Evolutionary conservation across 2,888 invertebrate species (phyloP), one percentile per base, ranked within the genome.

Genomic region (Diarsia brunnea): DNA sequence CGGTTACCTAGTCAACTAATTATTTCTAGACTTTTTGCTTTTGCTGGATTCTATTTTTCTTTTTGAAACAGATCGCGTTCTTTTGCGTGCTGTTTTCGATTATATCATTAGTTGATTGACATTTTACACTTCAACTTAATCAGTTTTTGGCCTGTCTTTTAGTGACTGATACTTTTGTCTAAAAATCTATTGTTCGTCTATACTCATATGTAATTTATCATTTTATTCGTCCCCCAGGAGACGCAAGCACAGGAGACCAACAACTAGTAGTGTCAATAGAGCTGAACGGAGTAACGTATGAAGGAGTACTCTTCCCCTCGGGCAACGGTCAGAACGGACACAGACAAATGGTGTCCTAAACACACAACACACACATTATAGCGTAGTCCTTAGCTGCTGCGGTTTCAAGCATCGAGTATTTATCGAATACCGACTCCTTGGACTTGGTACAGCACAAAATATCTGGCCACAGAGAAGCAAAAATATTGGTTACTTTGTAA

Each of bases 241-340:
- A 98, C 91, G 98, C 98, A 45, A 97, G 97, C 84, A 98, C 98
- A 88, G 98, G 98, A 16, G 98, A 99, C 91, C 98, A 98, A 91
- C 99, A 99, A 74, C 96, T 99, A 84, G 98, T 98, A 58, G 99
- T 99, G 51, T 99, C 98, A 90, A 99, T 99, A 98, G 99, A 99
- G 94, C 97, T 99, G 81, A 99, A 99, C 93, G 99, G 99, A 64
- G 97, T 98, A 71, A 98, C 98, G 94, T 99, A 99, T 95, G 98
- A 99, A 95, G 99, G 99, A 31, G 98, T 99, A 14, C 97, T 99
- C 12, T 99, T 99, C 94, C 96, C 96, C 64, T 93, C 95, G 80
- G 93, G 93, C 71, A 97, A 93, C 86, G 94, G 94, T n/a, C 95
- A 93, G 78, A 95, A 94, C 82, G 94, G 93, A 51, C 95, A 95